A percentile compares a stretch with the other conserved stretches of the same genome.
phyloP scores from a whole-genome alignment of 2,797 vertebrate genomes.

The Simalia tracyae region DNA sequence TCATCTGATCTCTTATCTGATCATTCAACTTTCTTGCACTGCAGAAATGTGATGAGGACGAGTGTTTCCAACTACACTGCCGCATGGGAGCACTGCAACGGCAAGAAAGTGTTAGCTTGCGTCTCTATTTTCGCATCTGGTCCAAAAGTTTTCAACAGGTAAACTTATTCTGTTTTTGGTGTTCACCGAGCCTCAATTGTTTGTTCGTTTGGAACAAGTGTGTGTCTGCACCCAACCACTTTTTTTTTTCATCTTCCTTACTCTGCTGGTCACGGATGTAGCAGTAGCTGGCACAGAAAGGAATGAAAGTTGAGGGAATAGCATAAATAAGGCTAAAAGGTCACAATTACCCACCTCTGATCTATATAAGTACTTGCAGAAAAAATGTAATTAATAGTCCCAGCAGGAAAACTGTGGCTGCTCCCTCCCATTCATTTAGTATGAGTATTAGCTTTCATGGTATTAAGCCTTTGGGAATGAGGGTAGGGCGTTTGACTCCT shows the following conservation, averaged over 20 bases:
- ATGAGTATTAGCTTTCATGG: background rate
- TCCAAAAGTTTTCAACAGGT: conserved; percentile 86
- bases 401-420: background rate
- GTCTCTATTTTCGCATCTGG: conserved; percentile 83
- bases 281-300: background rate
- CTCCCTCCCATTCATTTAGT: background rate
- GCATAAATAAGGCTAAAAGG: background rate
- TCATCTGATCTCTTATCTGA: background rate
- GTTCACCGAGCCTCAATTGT: background rate
- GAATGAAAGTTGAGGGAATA: background rate
- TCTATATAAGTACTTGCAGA: background rate
- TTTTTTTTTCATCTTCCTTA: background rate
- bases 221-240: background rate
- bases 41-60: conserved; percentile 83
- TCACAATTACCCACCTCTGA: background rate
- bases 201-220: background rate
- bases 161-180: conserved; percentile 35
- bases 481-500: background rate
- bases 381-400: background rate
- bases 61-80: conserved; percentile 86
- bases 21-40: background rate
- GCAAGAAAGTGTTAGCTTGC: conserved; percentile 82
- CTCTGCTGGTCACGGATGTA: background rate
- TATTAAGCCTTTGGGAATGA: background rate
- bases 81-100: conserved; percentile 81